phyloP scores from a whole-genome alignment of 2,113 vertebrate species.

The Tichodroma muraria region DNA sequence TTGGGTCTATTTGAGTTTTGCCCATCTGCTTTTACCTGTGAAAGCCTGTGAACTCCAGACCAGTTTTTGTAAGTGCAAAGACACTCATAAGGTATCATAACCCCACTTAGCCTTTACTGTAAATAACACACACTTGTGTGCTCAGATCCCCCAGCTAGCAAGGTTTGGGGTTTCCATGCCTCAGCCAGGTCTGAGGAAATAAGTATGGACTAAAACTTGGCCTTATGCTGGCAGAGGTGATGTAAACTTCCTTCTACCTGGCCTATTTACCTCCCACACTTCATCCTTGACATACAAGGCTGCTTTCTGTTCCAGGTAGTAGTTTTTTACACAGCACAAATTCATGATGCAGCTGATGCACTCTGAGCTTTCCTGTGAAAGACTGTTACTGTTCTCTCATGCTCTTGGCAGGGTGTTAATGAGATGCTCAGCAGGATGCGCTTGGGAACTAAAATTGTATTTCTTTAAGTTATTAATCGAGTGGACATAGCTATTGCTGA shows the following conservation, averaged over 20 bases:
- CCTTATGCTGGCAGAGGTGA: not conserved
- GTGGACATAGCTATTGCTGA: not conserved
- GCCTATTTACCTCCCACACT: not conserved
- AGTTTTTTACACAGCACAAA: not conserved
- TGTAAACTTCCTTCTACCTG: not conserved
- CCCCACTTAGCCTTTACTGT: not conserved
- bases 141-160: not conserved
- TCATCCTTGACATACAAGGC: not conserved
- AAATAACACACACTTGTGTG: fast-evolving
- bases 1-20: not conserved
- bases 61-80: not conserved
- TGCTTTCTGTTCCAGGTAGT: not conserved
- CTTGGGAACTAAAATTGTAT: not conserved
- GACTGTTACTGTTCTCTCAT: not conserved
- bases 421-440: not conserved
- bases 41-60: not conserved
- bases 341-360: not conserved
- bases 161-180: not conserved
- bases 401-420: not conserved
- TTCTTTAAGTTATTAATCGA: not conserved
- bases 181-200: not conserved
- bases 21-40: not conserved
- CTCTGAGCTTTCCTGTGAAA: not conserved
- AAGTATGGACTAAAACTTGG: not conserved
- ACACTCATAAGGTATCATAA: not conserved